Evolutionary conservation across 2,888 invertebrate species (phyloP), one percentile per base, ranked within the genome.

Genomic region (Iselma pallidipennis): DNA sequence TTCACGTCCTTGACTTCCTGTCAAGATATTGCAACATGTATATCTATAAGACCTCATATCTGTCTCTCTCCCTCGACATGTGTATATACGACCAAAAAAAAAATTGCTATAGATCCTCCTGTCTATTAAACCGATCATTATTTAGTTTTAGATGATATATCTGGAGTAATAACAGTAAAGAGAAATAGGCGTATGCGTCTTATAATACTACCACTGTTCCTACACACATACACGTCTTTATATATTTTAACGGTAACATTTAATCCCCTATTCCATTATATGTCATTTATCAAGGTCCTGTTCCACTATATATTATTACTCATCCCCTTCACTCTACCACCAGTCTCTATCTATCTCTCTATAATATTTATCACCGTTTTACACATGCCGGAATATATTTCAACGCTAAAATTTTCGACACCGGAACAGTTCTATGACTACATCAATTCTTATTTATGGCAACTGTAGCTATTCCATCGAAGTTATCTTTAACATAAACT

Each of bases 211-310:
- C n/a, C n/a, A n/a, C n/a, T n/a, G n/a, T n/a, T n/a, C n/a, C n/a
- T n/a, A n/a, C n/a, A n/a, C n/a, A n/a, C 14, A 4, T 33, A 33
- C 33, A 33, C 1, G 33, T 14, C 21, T 45, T 21, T 37, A 37
- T 33, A 16, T 19, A 21, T 45, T 45, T 59, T 55, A 42, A 28
- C 59, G 10, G 28, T 42, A 59, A 50, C 65, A 59, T 63, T 68
- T 63, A 66, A 68, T 66, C 65, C 65, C 21, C 45, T 45, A 2
- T 10, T 28, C 55, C 33, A 51, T 37, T 42, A 54, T 53, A 59
- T 61, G 50, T 60, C 63, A 63, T 66, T 66, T 67, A 69, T 69
- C 67, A 67, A 62, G 63, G 57, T 57, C 57, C 57, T 49, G 63
- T 60, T 63, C 64, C 45, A 21, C 21, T 45, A 21, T 19, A 45